Evolutionary conservation across 2,888 invertebrate species (phyloP), one percentile per base, ranked within the genome.

Genomic region (Diarsia mendica): DNA sequence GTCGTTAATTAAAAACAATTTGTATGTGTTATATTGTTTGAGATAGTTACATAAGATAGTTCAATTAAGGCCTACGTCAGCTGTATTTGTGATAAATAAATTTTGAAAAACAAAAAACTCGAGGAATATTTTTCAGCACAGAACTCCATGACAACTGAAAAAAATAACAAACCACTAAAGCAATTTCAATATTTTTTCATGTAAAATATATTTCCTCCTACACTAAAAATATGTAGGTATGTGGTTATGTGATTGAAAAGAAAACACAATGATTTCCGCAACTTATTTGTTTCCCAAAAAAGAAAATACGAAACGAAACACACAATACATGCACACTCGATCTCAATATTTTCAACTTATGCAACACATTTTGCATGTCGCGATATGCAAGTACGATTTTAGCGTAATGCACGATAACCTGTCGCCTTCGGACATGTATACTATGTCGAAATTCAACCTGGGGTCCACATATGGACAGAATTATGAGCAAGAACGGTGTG

Each of bases 301-400:
- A 10, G 2, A 23, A 3, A 23, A 44, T 3, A 5, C 4, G 28
- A 51, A 2, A 4, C 15, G 15, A 46, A 46, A 73, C 58, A 77
- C 46, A 53, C 39, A 68, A 28, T 39, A 69, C 49, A 15, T 58
- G 48, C 51, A 67, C 63, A 58, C 66, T 49, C 73, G 74, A 55
- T 74, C 72, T 67, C 73, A 63, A 79, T 88, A 81, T 77, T 75
- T 70, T 69, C 49, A 75, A 75, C 23, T 86, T 80, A 70, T 75
- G 77, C 79, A 88, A 88, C 67, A 63, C 51, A 63, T 79, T 87
- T 72, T 72, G 77, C 86, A 81, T 75, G 64, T 73, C 48, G 66
- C 72, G 77, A 76, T 80, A 76, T 73, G 67, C 88, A 77, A 44
- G 53, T 79, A 64, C 60, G 72, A 78, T 79, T 84, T 87, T 77